Conservation (phyloP, 2,113 vertebrate species). For the Haemorhous mexicanus region DNA sequence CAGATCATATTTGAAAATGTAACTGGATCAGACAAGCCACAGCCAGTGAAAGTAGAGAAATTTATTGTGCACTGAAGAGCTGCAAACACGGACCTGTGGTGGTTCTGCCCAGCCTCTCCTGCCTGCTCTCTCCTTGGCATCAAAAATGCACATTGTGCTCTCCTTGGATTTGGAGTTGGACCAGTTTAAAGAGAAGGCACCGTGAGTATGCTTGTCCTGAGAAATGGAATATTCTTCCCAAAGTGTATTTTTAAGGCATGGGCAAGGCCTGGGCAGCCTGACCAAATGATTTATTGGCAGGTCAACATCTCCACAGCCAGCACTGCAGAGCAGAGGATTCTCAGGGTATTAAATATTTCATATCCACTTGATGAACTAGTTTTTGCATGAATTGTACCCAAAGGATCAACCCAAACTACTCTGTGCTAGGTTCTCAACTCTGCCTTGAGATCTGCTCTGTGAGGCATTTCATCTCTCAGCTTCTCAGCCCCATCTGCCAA, state of each 20-base stretch:
- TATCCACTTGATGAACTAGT: neutral
- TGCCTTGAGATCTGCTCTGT: neutral
- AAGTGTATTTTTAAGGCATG: neutral
- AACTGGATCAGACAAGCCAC: slow-evolving; percentile 20
- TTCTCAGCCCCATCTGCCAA: neutral
- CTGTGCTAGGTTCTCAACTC: neutral
- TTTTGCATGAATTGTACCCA: slow-evolving; percentile 27
- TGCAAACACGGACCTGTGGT: neutral
- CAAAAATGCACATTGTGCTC: neutral
- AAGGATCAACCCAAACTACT: neutral
- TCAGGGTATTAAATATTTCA: slow-evolving; percentile 5
- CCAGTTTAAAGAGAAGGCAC: neutral
- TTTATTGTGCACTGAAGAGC: neutral
- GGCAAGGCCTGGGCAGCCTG: neutral
- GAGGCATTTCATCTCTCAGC: neutral
- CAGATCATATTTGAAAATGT: slow-evolving; percentile 3
- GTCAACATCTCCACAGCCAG: neutral
- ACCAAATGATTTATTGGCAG: neutral
- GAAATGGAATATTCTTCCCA: neutral
- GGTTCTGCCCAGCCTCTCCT: neutral
- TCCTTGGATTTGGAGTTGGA: neutral
- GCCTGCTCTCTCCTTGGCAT: neutral
- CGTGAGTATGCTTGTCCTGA: accelerated
- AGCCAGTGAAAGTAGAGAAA: slow-evolving; percentile 11
- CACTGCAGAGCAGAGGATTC: neutral